These are phyloP conservation scores for Zootermopsis nevadensis DNA, from an alignment of 2,888 invertebrate genomes.

Conservation along the genomic window DNA sequence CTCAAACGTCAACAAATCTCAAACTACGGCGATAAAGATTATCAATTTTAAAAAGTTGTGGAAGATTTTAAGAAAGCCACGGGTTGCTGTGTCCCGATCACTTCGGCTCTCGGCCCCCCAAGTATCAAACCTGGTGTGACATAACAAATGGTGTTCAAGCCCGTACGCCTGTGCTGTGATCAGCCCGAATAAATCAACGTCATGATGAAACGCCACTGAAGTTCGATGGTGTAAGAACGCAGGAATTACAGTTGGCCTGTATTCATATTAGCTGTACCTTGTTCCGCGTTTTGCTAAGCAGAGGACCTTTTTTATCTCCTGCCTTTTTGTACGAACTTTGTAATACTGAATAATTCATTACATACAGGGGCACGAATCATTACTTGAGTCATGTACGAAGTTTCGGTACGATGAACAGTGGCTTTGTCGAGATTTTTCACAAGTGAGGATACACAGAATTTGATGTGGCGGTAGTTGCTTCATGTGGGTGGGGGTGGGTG, in stretches of 20 bases:
- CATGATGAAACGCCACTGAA: slow-evolving; percentile 12
- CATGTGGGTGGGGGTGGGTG: neutral
- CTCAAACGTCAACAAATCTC: too few relatives aligned
- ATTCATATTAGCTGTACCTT: slow-evolving; percentile 32
- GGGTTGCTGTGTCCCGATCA: too few relatives aligned
- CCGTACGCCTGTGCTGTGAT: neutral
- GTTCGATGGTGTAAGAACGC: neutral
- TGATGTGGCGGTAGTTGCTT: slow-evolving; percentile 27
- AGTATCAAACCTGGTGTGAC: too few relatives aligned
- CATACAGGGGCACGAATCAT: slow-evolving; percentile 62
- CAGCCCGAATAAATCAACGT: neutral
- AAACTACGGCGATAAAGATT: too few relatives aligned
- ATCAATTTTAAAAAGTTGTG: too few relatives aligned
- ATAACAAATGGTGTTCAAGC: too few relatives aligned
- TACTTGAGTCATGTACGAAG: slow-evolving; percentile 59
- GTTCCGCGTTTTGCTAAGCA: slow-evolving; percentile 21
- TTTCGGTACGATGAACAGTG: slow-evolving; percentile 61
- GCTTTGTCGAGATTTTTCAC: slow-evolving; percentile 58
- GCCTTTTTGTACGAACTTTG: slow-evolving; percentile 14
- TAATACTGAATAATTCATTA: slow-evolving; percentile 43
- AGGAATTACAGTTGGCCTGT: slow-evolving; percentile 28
- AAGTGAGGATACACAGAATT: slow-evolving; percentile 38
- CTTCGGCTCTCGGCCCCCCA: too few relatives aligned
- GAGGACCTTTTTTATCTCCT: neutral
- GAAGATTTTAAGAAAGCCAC: too few relatives aligned